Evolutionary conservation across 2,113 vertebrate genomes (phyloP), one percentile per base, ranked within the genome.

Genomic region (Hiodon alosoides): DNA sequence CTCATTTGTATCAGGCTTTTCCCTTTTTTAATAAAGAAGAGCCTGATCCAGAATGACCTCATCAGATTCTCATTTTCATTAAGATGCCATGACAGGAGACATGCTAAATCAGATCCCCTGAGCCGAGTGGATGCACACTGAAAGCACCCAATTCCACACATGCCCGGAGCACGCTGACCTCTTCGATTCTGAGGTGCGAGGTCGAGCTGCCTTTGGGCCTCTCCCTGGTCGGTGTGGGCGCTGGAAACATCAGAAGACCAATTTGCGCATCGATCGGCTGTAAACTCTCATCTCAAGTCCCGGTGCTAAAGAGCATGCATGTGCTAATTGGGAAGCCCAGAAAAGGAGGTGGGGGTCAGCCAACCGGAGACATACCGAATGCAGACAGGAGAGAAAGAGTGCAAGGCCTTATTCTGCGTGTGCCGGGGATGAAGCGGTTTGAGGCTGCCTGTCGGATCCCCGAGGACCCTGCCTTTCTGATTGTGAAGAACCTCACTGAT

Each of bases 31-130:
- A 47, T 60, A 50, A 50, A 71, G 57, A 55, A 67, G 6, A 7
- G 31, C 6, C 13, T 14, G 60, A 50, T 73, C 47, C 13, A 65
- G 47, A 48, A 59, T 9, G 17, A 48, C n/a, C 59, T 71, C 17
- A 59, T 71, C 69, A 16, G 69, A 71, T 71, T 17, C 10, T 48
- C 31, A 55, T 9, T 31, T 46, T 55, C 69, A 70, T 55, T 46
- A 70, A 46, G 54, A 48, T 59, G 31, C 3, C 1, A 14, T 9
- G 4, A 16, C 16, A 5, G 31, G 6, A 71, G 17, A 71, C n/a
- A 54, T 69, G 13, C 31, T 57, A 60, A 46, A 74, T n/a, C 46
- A 7, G 6, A 54, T 62, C 64, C 73, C 67, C 58, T 74, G 52
- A 74, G 58, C 11, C 5, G 3, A 55, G n/a, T 3, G 46, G 53